These are phyloP conservation scores for Macrophya alboannulata DNA, from an alignment of 2,888 invertebrate genomes.

Conservation along the genomic window DNA sequence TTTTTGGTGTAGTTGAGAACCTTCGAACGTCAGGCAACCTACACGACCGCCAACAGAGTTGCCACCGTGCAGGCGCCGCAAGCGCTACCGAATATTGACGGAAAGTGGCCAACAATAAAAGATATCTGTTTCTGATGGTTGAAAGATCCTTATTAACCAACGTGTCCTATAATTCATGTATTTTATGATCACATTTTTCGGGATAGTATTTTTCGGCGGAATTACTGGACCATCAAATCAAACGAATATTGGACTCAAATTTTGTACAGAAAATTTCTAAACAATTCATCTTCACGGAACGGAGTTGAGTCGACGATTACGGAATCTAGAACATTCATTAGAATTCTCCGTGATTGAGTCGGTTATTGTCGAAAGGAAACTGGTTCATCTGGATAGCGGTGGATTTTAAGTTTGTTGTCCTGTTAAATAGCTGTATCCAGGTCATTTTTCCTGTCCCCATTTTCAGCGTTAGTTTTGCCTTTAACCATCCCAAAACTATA, in stretches of 20 bases:
- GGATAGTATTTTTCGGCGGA: not conserved
- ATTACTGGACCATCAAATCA: not conserved
- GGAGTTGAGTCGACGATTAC: not conserved
- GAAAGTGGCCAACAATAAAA: not conserved
- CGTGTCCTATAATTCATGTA: not conserved
- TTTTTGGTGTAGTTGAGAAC: not conserved
- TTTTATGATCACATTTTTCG: not conserved
- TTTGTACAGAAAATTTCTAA: not conserved
- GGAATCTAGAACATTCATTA: not conserved
- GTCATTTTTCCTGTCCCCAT: not conserved
- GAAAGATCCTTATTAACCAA: not conserved
- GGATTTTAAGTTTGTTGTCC: not conserved
- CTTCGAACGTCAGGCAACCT: constrained; percentile 17
- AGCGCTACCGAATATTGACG: not conserved
- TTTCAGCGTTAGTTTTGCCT: not conserved
- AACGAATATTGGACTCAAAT: not conserved
- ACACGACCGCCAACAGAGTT: not conserved
- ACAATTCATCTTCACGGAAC: not conserved
- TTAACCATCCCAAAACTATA: constrained; percentile 3
- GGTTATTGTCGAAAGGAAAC: not conserved
- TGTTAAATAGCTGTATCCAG: not conserved
- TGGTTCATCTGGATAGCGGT: not conserved
- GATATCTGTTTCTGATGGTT: not conserved
- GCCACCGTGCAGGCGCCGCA: constrained; percentile 18
- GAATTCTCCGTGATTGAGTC: not conserved